phyloP scores from a whole-genome alignment of 2,113 vertebrate species.

The Paradoxurus hermaphroditus region DNA sequence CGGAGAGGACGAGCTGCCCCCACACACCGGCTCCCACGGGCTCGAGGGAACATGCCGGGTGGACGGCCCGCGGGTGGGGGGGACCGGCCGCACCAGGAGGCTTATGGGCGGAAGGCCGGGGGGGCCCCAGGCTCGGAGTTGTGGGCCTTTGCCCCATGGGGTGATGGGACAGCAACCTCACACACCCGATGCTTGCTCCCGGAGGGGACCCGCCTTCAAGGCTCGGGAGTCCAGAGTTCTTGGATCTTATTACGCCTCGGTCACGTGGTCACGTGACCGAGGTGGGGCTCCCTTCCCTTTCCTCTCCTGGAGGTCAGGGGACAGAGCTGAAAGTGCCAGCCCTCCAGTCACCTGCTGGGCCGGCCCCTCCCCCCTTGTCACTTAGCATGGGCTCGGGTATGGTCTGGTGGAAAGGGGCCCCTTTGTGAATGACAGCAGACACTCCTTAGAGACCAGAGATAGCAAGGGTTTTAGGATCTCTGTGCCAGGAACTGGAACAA shows the following conservation, averaged over 20 bases:
- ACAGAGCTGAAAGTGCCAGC: background rate
- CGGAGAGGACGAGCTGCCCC: background rate
- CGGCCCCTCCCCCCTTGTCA: background rate
- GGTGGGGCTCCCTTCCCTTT: background rate
- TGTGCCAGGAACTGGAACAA: background rate
- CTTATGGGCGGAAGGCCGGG: background rate
- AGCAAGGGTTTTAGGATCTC: background rate
- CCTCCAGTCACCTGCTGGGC: background rate
- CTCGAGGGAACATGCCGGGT: background rate
- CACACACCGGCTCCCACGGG: background rate
- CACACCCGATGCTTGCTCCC: no score
- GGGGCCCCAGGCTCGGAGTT: background rate
- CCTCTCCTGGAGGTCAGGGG: background rate
- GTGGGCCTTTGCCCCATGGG: rapidly evolving
- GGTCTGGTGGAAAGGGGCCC: background rate
- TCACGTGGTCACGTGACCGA: background rate
- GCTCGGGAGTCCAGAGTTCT: background rate
- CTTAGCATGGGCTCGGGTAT: background rate
- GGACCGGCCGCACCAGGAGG: background rate
- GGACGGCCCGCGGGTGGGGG: background rate
- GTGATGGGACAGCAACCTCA: rapidly evolving
- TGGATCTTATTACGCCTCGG: no score
- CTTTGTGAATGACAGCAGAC: background rate
- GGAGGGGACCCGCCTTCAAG: background rate
- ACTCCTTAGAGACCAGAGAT: no score